These are phyloP conservation scores for Pachyuromys duprasi DNA, from an alignment of 2,797 vertebrate genomes.

Conservation along the genomic window DNA sequence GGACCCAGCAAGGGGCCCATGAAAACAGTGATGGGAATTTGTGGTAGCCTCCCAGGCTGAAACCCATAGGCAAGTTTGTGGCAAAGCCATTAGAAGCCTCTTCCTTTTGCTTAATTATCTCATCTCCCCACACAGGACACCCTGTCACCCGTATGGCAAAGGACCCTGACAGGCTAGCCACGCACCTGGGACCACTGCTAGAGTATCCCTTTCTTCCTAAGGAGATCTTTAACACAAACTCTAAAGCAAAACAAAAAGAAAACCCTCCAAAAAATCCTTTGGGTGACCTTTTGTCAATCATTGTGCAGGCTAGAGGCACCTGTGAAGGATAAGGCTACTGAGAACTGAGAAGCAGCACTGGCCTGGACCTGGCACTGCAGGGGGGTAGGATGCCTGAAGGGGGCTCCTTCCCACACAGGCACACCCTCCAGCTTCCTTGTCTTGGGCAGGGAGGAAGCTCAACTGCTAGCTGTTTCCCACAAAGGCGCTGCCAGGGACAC, in stretches of 20 bases:
- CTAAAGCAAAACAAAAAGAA: conserved; percentile 66
- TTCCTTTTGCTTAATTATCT: conserved; percentile 21
- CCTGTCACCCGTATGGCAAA: conserved; percentile 34
- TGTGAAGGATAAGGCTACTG: conserved; percentile 89
- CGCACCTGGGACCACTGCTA: neutral
- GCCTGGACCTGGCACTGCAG: conserved; percentile 78
- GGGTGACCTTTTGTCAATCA: conserved; percentile 84
- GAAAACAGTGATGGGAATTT: neutral
- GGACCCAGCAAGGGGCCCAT: neutral
- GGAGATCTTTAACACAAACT: conserved; percentile 31
- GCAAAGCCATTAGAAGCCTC: conserved; percentile 40
- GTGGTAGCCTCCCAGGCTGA: neutral
- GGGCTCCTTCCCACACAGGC: neutral
- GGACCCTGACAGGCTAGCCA: neutral
- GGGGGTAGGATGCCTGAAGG: neutral
- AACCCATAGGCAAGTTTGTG: conserved; percentile 39
- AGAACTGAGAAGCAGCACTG: conserved; percentile 75
- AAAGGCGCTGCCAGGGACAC: neutral
- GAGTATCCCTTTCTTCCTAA: neutral
- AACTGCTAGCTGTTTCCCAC: neutral
- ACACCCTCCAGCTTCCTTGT: conserved; percentile 34
- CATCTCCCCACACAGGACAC: conserved; percentile 36
- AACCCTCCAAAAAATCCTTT: conserved; percentile 81
- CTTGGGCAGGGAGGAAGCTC: conserved; percentile 3
- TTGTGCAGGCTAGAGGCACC: conserved; percentile 89